Base-by-base conservation (phyloP, 2,113 vertebrate species). In the Crocuta crocuta region DNA sequence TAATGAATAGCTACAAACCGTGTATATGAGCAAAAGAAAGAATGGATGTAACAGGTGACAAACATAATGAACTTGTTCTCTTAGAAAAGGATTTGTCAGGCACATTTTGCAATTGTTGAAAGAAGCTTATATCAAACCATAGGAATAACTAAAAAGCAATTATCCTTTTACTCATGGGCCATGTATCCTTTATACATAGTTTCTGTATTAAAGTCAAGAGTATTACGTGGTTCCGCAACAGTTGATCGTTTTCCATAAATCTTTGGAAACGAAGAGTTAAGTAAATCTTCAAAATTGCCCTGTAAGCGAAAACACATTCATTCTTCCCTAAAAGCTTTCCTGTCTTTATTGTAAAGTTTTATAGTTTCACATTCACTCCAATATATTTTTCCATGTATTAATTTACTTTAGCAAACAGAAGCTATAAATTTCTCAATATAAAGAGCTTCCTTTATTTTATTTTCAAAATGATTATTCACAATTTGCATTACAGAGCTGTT, bases 31-130 rank as follows among this genome's bases (percentile, higher is more conserved):
- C 21, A 90, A 45, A 66, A 35, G 65, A 83, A 61, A 85, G 84
- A 91, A 78, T 11, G 45, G 94, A 53, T 35, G 65, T 97, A 97
- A 97, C 96, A 98, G 98, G 97, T 98, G 96, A 97, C 1, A 3
- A 74, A 55, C 84, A 89, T 74, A 95, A 91, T 81, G 74, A 83
- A 94, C 65, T 91, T 45, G 2, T 84, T 94, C 70, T 61, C 33
- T 83, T 31, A 84, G 80, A 74, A 91, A 96, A 43, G 53, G 71
- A 89, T 85, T 95, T 90, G 50, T 80, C 82, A 35, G 70, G 79
- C 43, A 61, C 43, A 24, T 90, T 97, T 97, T 90, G 48, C 81
- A 85, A 73, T 58, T 94, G 45, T 70, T 96, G 66, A 97, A 70
- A 86, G 28, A 89, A 94, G 70, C 58, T n/a, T 83, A 4, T 68